Percentiles rank a stretch among this genome's conserved stretches.
Conservation (phyloP, 2,888 invertebrate genomes). For the Tinea trinotella region DNA sequence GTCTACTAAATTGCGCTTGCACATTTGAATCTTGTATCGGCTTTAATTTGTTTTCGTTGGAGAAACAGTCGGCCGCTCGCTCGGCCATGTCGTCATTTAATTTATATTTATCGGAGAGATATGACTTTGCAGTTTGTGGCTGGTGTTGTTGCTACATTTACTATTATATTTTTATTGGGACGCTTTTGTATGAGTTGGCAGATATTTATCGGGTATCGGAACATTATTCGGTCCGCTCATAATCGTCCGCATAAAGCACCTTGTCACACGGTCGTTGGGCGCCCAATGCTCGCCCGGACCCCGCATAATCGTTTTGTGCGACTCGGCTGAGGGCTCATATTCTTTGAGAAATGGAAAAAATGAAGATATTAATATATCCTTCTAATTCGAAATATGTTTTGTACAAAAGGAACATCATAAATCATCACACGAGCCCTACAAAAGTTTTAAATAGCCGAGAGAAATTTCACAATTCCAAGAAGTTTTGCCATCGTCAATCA, state of each 20-base stretch:
- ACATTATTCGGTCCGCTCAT: slow-evolving; percentile 69
- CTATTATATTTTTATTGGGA: slow-evolving; percentile 72
- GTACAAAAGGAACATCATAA: slow-evolving; percentile 66
- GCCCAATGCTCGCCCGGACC: slow-evolving; percentile 62
- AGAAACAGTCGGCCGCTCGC: slow-evolving; percentile 13
- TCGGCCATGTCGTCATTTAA: slow-evolving; percentile 31
- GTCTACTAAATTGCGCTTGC: slow-evolving; percentile 27
- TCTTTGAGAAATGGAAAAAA: slow-evolving; percentile 70
- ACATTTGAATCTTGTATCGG: slow-evolving; percentile 38
- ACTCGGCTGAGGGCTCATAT: slow-evolving; percentile 53
- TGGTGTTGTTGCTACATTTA: slow-evolving; percentile 66
- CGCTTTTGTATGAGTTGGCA: slow-evolving; percentile 73
- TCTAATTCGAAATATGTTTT: slow-evolving; percentile 71
- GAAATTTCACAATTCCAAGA: slow-evolving; percentile 55
- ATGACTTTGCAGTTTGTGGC: slow-evolving; percentile 67
- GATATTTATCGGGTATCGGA: slow-evolving; percentile 71
- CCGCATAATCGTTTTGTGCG: slow-evolving; percentile 63
- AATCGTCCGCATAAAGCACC: slow-evolving; percentile 71
- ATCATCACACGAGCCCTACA: slow-evolving; percentile 56
- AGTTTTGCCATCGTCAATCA: slow-evolving; percentile 45
- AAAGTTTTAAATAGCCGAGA: slow-evolving; percentile 54
- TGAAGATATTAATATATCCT: slow-evolving; percentile 72
- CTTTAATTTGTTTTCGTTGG: slow-evolving; percentile 38
- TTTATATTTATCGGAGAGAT: slow-evolving; percentile 59
- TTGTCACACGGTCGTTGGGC: slow-evolving; percentile 72